phyloP scores from a whole-genome alignment of 1,140 invertebrate genomes.

The Halyomorpha halys region DNA sequence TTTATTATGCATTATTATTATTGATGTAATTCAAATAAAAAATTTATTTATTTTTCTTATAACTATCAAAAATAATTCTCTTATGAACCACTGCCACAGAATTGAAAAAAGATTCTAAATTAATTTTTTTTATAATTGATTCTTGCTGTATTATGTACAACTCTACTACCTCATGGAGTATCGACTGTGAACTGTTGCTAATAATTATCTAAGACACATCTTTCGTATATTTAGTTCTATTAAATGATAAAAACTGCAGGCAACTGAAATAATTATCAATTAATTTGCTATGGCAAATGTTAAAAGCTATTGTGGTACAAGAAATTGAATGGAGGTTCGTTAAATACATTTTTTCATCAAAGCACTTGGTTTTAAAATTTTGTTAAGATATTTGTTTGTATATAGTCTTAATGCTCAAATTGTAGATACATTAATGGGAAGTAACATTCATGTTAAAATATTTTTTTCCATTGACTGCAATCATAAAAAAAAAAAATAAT shows the following conservation, averaged over 20 bases:
- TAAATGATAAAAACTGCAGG: slow-evolving; percentile 17
- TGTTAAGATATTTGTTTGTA: slow-evolving; percentile 21
- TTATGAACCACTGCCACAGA: no score
- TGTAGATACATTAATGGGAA: slow-evolving; percentile 21
- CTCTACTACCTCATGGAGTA: not conserved
- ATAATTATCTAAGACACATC: slow-evolving; percentile 3
- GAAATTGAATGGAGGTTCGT: no score
- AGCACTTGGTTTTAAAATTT: slow-evolving; percentile 6
- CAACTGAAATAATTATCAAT: slow-evolving; percentile 17
- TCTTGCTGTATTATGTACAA: slow-evolving; percentile 4
- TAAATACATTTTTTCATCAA: not conserved
- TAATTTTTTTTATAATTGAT: not conserved
- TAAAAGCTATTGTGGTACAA: no score
- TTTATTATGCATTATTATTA: not conserved
- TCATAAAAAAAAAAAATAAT: not conserved
- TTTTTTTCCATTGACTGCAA: slow-evolving; percentile 20
- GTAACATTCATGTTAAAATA: slow-evolving; percentile 11
- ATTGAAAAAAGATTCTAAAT: not conserved
- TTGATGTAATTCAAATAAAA: no score
- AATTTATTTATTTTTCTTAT: no score
- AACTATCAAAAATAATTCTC: no score
- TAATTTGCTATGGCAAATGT: slow-evolving; percentile 1
- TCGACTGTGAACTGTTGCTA: slow-evolving; percentile 12
- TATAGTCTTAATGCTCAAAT: slow-evolving; percentile 27
- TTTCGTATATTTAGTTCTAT: slow-evolving; percentile 17